A percentile compares a stretch with the other conserved stretches of the same genome.
These are phyloP conservation scores for Leucophora obtusa DNA, from an alignment of 2,888 invertebrate species.

Conservation along the genomic window DNA sequence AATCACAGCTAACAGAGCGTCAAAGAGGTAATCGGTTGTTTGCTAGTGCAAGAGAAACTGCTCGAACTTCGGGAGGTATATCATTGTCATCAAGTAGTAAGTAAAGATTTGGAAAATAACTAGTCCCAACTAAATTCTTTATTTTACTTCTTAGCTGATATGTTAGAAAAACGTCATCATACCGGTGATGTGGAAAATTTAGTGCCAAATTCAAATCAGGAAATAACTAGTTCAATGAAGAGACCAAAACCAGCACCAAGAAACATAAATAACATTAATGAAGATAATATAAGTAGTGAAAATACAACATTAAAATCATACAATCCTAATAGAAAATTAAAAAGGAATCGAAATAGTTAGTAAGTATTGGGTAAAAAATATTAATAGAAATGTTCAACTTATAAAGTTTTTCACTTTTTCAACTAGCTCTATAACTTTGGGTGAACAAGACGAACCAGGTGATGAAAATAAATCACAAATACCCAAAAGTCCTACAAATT, in stretches of 20 bases:
- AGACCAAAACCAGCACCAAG: slow-evolving; percentile 73
- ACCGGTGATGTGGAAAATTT: slow-evolving; percentile 70
- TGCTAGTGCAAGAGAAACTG: slow-evolving; percentile 73
- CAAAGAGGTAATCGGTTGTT: slow-evolving; percentile 71
- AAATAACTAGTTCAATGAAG: slow-evolving; percentile 72
- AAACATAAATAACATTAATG: slow-evolving; percentile 68
- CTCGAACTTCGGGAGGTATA: slow-evolving; percentile 70
- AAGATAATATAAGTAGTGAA: slow-evolving; percentile 71
- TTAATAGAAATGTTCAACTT: background rate
- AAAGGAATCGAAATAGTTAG: slow-evolving; percentile 76
- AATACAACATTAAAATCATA: slow-evolving; percentile 75
- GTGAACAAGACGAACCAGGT: slow-evolving; percentile 70
- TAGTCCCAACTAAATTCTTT: too few relatives aligned
- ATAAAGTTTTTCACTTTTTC: background rate
- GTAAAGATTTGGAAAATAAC: slow-evolving; percentile 11
- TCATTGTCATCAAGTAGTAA: slow-evolving; percentile 72
- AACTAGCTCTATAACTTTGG: slow-evolving; percentile 67
- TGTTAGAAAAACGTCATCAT: slow-evolving; percentile 72
- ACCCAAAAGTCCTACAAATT: slow-evolving; percentile 93
- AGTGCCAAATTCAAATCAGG: slow-evolving; percentile 71
- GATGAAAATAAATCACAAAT: slow-evolving; percentile 77
- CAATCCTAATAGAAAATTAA: slow-evolving; percentile 78
- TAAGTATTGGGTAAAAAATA: slow-evolving; percentile 62
- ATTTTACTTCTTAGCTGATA: slow-evolving; percentile 71
- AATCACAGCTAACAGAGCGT: slow-evolving; percentile 68